Percentiles rank a stretch among this genome's conserved stretches.
phyloP scores from a whole-genome alignment of 2,797 vertebrate species.

The Eremophila alpestris region DNA sequence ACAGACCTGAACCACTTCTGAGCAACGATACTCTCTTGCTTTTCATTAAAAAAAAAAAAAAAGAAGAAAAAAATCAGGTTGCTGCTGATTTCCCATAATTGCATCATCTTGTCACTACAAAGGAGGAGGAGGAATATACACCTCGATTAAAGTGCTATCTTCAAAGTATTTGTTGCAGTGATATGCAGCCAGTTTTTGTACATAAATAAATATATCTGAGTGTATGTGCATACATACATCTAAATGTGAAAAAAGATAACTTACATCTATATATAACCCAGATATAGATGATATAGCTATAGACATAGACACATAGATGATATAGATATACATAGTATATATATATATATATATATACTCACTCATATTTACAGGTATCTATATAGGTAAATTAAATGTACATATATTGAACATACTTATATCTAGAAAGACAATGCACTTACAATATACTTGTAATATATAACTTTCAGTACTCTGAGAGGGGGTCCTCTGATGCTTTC shows the following conservation, averaged over 20 bases:
- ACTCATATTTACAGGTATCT: background rate
- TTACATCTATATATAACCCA: background rate
- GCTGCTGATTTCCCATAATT: slow-evolving; percentile 6
- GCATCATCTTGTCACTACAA: slow-evolving; percentile 11
- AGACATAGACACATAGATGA: background rate
- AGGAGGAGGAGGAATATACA: background rate
- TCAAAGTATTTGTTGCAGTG: background rate
- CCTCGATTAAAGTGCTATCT: background rate
- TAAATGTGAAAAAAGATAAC: background rate
- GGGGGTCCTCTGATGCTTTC: background rate
- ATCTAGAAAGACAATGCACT: background rate
- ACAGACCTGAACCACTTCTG: slow-evolving; percentile 20
- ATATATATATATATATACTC: no score
- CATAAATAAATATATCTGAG: slow-evolving; percentile 1
- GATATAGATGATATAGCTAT: no score
- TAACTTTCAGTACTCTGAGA: background rate
- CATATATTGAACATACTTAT: background rate
- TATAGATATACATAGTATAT: no score
- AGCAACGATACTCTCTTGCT: background rate
- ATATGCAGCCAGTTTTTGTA: background rate
- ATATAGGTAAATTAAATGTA: background rate
- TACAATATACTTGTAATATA: background rate
- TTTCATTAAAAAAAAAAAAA: background rate
- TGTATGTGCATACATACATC: background rate
- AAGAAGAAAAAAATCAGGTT: background rate